A percentile compares a stretch with the other conserved stretches of the same genome.
These are phyloP conservation scores for Muricea muricata DNA, from an alignment of 92 coral and sea anemone species.

Conservation along the genomic window DNA sequence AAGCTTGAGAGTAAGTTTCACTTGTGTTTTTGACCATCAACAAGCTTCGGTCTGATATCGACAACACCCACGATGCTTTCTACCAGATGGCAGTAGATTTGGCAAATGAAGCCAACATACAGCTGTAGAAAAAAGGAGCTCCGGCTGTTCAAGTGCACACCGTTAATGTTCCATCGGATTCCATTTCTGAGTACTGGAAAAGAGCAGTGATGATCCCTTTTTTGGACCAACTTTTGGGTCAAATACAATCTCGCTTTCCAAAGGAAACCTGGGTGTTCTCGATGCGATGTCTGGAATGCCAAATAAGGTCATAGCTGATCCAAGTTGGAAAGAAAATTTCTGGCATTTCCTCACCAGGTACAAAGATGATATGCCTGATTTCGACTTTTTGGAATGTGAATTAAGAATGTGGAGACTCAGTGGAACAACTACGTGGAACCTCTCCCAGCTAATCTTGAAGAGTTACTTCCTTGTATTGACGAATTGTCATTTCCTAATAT, in stretches of 20 bases:
- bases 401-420: neutral
- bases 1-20: conserved; percentile 39
- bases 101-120: conserved; percentile 7
- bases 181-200: conserved; percentile 13
- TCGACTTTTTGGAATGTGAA: neutral
- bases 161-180: conserved; percentile 20
- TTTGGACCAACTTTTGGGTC: conserved; percentile 33
- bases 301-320: neutral
- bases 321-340: neutral
- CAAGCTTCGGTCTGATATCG: conserved; percentile 19
- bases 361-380: neutral
- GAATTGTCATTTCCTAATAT: conserved; percentile 42
- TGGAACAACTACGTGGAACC: neutral
- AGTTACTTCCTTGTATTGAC: conserved; percentile 24
- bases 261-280: conserved; percentile 32
- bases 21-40: neutral
- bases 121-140: neutral
- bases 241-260: conserved; percentile 24
- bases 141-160: neutral
- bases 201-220: conserved; percentile 39
- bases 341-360: neutral
- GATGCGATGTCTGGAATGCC: conserved; percentile 8
- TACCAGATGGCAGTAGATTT: conserved; percentile 25
- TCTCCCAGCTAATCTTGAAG: neutral
- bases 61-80: conserved; percentile 6